Evolutionary conservation across 2,888 invertebrate genomes (phyloP), one percentile per base, ranked within the genome.

Genomic region (Hypomecis atomaria): DNA sequence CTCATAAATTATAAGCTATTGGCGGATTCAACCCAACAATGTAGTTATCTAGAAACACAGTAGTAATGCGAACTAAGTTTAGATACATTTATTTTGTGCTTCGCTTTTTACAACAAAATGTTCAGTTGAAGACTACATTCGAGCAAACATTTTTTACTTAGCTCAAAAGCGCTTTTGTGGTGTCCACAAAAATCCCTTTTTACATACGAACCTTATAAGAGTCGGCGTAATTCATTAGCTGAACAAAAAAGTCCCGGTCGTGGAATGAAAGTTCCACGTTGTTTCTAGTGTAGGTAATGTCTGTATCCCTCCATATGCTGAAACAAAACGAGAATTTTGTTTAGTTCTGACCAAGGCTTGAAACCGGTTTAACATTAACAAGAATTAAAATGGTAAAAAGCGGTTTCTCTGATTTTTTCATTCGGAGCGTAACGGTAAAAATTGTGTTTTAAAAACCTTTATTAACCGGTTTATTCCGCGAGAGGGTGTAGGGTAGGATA

Each of bases 181-280:
- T 33, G 8, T 42, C n/a, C 6, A 48, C 52, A 49, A 52, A 55
- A 48, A 38, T 43, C 10, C 49, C 47, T 23, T 56, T 59, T 59
- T 10, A 47, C 44, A 11, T 57, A 71, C 80, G 33, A 65, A 91
- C 92, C 85, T 86, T 86, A 67, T 84, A 92, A 10, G 79, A 70
- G 13, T 82, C 76, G n/a, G 85, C 81, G 64, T 90, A 91, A 71
- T 89, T 83, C 52, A 80, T 69, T 55, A 92, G 72, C 71, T 89
- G 84, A 52, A 86, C 76, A 71, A 81, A 89, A 74, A 88, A 88
- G 70, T 90, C 89, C 44, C 83, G 83, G 65, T 93, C 91, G 69
- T 89, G 85, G 34, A 88, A 80, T 0, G 92, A 86, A 13, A 92
- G 80, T 59, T 91, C 85, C 53, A 90, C 84, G 71, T 86, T 90